A percentile compares a stretch with the other conserved stretches of the same genome.
phyloP scores from a whole-genome alignment of 1,140 invertebrate species.

The Halictus rubicundus region DNA sequence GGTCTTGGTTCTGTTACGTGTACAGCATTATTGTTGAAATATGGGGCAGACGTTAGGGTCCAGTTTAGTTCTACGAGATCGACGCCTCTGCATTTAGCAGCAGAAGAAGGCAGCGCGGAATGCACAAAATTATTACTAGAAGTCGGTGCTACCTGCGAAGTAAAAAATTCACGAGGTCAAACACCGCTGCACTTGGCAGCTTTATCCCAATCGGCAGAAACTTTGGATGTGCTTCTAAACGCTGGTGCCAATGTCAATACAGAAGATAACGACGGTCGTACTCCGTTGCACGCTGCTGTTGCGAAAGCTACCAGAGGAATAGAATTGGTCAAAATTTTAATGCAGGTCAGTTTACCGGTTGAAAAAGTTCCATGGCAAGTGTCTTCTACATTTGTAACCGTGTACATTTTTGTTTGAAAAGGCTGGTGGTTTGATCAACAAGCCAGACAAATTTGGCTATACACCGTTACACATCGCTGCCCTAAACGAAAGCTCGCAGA shows the following conservation, averaged over 20 bases:
- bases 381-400: neutral
- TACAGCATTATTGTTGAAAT: slow-evolving; percentile 85
- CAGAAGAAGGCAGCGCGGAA: slow-evolving; percentile 88
- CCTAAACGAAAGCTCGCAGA: slow-evolving; percentile 89
- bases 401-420: slow-evolving; percentile 51
- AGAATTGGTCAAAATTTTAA: slow-evolving; percentile 85
- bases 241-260: slow-evolving; percentile 84
- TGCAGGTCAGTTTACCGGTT: slow-evolving; percentile 66
- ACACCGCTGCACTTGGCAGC: slow-evolving; percentile 90
- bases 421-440: slow-evolving; percentile 88
- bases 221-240: slow-evolving; percentile 85
- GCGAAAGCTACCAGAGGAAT: slow-evolving; percentile 87
- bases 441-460: slow-evolving; percentile 89
- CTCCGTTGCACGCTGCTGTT: slow-evolving; percentile 89
- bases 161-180: slow-evolving; percentile 86
- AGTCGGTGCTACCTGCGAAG: slow-evolving; percentile 85
- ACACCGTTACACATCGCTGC: slow-evolving; percentile 91
- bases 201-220: slow-evolving; percentile 87
- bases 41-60: slow-evolving; percentile 89
- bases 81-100: slow-evolving; percentile 90
- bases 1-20: slow-evolving; percentile 86
- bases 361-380: neutral
- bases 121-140: slow-evolving; percentile 87
- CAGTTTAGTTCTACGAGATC: slow-evolving; percentile 85
- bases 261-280: slow-evolving; percentile 86